A percentile compares a stretch with the other conserved stretches of the same genome.
Evolutionary conservation across 1,140 invertebrate species (phyloP).

Genomic region (Pseudachorutes palmiensis): DNA sequence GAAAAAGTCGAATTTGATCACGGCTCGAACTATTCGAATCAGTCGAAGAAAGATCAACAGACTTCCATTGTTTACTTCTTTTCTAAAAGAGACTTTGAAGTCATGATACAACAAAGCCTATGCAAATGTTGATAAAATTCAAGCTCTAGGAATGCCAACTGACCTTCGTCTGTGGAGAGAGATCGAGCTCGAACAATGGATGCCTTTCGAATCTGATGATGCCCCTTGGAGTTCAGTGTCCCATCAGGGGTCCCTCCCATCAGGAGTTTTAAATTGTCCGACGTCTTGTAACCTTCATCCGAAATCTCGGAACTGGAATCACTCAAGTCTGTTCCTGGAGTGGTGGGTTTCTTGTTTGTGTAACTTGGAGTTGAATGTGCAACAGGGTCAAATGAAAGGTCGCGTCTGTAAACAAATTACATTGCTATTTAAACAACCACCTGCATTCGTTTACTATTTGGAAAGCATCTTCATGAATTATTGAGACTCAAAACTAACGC

Average conservation of each 20-base stretch:
- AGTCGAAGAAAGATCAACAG: no score
- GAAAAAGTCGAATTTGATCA: no score
- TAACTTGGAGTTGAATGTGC: conserved; percentile 37
- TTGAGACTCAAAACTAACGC: no score
- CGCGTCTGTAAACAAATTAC: conserved; percentile 25
- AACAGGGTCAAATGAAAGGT: conserved; percentile 38
- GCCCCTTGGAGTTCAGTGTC: conserved; percentile 17
- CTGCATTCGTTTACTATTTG: neutral
- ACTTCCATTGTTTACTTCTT: no score
- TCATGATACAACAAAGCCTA: no score
- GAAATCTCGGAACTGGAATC: conserved; percentile 78
- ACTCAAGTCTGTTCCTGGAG: conserved; percentile 31
- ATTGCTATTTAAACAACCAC: neutral
- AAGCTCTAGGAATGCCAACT: neutral
- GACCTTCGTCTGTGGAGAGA: conserved; percentile 36
- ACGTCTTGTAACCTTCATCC: conserved; percentile 71
- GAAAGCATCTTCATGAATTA: no score
- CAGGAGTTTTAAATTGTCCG: conserved; percentile 33
- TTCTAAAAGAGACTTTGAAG: no score
- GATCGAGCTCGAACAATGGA: conserved; percentile 25
- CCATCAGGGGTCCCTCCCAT: conserved; percentile 5
- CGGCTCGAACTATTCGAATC: no score
- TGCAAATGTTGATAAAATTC: no score
- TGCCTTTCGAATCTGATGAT: conserved; percentile 29
- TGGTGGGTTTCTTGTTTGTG: conserved; percentile 51